phyloP scores from a whole-genome alignment of 2,113 vertebrate species.

The Cryptoleucopteryx plumbea region DNA sequence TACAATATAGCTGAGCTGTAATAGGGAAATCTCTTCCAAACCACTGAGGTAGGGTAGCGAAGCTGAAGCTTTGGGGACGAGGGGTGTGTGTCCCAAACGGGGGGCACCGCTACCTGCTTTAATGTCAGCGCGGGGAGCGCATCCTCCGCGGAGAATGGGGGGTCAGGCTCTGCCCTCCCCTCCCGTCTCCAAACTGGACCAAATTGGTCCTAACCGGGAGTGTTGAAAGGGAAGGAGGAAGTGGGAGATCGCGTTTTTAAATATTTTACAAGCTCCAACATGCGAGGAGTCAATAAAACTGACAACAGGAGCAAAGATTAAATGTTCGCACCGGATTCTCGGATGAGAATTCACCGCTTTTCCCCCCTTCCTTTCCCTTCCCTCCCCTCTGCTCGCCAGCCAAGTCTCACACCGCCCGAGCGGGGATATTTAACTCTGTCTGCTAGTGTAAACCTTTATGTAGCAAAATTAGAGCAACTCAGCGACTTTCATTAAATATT shows the following conservation, averaged over 20 bases:
- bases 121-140: neutral
- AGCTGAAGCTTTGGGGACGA: neutral
- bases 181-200: neutral
- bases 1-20: neutral
- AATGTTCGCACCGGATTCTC: conserved; percentile 39
- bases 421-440: conserved; percentile 63
- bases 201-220: neutral
- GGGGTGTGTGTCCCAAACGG: neutral
- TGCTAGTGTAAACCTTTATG: conserved; percentile 79
- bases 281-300: conserved; percentile 34
- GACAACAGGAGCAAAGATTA: conserved; percentile 45
- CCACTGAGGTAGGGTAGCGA: neutral
- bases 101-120: neutral
- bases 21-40: neutral
- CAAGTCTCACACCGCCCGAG: conserved; percentile 23
- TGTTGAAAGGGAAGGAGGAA: conserved; percentile 28
- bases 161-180: neutral
- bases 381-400: conserved; percentile 2
- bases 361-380: neutral
- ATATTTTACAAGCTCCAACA: conserved; percentile 52
- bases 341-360: neutral
- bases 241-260: neutral
- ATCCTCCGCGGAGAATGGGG: neutral
- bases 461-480: conserved; percentile 74
- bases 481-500: conserved; percentile 77